Evolutionary conservation across 2,888 invertebrate species (phyloP).

Genomic region (Oligia latruncula): DNA sequence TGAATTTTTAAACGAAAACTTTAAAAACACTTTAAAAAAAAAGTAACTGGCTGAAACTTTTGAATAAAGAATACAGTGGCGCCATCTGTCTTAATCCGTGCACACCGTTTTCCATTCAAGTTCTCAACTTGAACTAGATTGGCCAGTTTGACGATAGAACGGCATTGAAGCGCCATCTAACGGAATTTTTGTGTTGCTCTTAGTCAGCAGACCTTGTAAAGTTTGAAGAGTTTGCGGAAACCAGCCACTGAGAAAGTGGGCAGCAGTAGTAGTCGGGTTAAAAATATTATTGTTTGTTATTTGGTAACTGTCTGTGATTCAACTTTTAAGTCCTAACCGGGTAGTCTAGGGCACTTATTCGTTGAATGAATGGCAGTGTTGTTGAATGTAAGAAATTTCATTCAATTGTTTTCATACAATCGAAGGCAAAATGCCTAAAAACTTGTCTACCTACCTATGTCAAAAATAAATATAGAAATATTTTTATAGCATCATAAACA

Average conservation of each 20-base stretch:
- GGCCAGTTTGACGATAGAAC: constrained; percentile 3
- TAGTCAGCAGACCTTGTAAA: constrained; percentile 8
- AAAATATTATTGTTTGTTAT: constrained; percentile 10
- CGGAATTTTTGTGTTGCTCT: background rate
- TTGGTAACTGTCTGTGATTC: background rate
- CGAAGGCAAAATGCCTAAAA: background rate
- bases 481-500: background rate
- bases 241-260: constrained; percentile 16
- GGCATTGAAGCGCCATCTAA: constrained; percentile 58
- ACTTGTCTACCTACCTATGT: background rate
- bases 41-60: background rate
- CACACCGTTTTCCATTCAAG: constrained; percentile 29
- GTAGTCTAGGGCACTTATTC: background rate
- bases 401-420: background rate
- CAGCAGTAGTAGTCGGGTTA: constrained; percentile 8
- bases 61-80: constrained; percentile 1
- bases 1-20: background rate
- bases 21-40: background rate
- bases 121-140: constrained; percentile 19
- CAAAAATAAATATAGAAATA: background rate
- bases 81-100: constrained; percentile 40
- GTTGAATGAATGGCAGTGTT: background rate
- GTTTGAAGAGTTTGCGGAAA: constrained; percentile 30
- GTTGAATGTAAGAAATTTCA: background rate
- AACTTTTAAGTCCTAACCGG: constrained; percentile 6